Evolutionary conservation across 2,888 invertebrate genomes (phyloP), one percentile per base, ranked within the genome.

Genomic region (Chymomyza caudatula): DNA sequence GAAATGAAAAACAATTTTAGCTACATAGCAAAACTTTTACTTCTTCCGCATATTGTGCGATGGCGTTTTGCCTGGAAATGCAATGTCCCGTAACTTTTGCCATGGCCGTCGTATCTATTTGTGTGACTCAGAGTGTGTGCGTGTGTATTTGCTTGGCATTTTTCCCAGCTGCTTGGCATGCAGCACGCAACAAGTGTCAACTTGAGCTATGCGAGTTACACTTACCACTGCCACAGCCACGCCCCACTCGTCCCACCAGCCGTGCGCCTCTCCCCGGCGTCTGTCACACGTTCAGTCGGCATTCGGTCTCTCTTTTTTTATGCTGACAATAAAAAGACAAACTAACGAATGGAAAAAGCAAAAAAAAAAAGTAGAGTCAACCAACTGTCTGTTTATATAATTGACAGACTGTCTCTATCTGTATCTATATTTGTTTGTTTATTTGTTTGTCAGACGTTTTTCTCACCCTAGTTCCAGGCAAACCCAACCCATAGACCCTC

Each of bases 141-240:
- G 15, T 49, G 19, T 49, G 49, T 49, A 19, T 49, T 49, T 19
- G 20, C 4, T 49, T 55, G n/a, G 44, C 56, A 42, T 29, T 53
- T 52, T 42, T 22, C 51, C 23, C 37, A 53, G 53, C 53, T 42
- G 60, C 60, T 47, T 42, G 43, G 62, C 62, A 62, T 78, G 69
- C 86, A 63, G 68, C 84, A 83, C 71, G 87, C 82, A 82, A 82
- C 82, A 87, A 82, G 82, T 82, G 86, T 85, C 87, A 83, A 76
- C 69, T 72, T 65, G 68, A 56, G 64, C 25, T 52, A 65, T 69
- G 77, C 77, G 67, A 68, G 66, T 76, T 76, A 71, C 29, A 37
- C 65, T 65, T 69, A 65, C 23, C 29, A 37, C 56, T 61, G 69
- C 57, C 69, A 51, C 51, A 51, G 20, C 51, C 22, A 13, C 22